Conservation (phyloP, 2,888 invertebrate species). For the Metalampra italica region DNA sequence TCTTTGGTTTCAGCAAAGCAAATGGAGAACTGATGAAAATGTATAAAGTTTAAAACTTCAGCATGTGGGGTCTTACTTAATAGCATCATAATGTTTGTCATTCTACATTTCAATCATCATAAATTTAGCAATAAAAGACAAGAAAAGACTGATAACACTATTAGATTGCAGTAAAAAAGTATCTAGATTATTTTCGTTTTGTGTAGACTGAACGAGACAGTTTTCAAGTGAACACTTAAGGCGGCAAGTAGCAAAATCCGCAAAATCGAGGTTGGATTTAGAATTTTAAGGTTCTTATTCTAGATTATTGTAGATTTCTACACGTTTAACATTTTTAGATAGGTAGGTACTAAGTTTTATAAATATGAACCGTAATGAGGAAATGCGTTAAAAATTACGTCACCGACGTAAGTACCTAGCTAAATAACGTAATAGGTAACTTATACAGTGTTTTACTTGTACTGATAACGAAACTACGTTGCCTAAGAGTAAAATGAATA, state of each 20-base stretch:
- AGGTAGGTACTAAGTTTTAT: too few relatives aligned
- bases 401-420: too few relatives aligned
- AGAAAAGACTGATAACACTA: neutral
- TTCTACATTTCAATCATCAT: neutral
- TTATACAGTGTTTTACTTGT: too few relatives aligned
- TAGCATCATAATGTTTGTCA: neutral
- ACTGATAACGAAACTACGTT: too few relatives aligned
- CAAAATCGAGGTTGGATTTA: constrained; percentile 31
- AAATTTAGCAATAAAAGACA: neutral
- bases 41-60: constrained; percentile 1
- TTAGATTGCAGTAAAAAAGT: neutral
- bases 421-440: too few relatives aligned
- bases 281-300: constrained; percentile 27
- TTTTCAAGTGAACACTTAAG: constrained; percentile 34
- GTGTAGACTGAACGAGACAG: constrained; percentile 22
- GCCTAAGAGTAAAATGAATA: too few relatives aligned
- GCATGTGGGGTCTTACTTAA: constrained; percentile 5
- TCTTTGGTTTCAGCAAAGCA: constrained; percentile 4
- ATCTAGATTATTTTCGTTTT: constrained; percentile 7
- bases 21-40: constrained; percentile 11
- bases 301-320: constrained; percentile 6
- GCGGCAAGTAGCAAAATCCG: constrained; percentile 34
- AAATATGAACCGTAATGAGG: too few relatives aligned
- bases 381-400: too few relatives aligned
- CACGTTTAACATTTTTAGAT: neutral